Evolutionary conservation across 2,888 invertebrate species (phyloP), one percentile per base, ranked within the genome.

Genomic region (Ganaspis brasiliensis): DNA sequence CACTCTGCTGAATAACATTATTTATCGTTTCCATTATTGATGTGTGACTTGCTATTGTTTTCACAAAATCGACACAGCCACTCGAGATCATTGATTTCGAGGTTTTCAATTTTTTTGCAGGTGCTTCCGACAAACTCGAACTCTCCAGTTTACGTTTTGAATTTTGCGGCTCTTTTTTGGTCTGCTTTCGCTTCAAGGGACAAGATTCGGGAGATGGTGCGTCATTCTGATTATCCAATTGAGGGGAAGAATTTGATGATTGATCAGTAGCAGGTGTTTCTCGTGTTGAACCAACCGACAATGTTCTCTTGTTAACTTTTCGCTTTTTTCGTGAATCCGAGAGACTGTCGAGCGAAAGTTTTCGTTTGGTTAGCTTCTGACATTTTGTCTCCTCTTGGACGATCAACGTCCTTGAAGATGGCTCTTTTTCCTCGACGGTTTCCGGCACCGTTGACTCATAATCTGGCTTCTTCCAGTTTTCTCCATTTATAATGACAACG

Each of bases 311-410:
- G 90, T 81, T 92, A 87, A 86, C 90, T 90, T 87, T 89, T 75
- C 84, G 86, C 79, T 82, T 24, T 76, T 75, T 9, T 0, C 78
- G 2, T 72, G 61, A n/a, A 71, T 74, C 87, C 92, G 73, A 91
- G 77, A 83, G 90, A 83, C 90, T 93, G 74, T 91, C 91, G 61
- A 92, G 82, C 0, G 93, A 92, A 37, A 92, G 85, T 85, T 93
- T 93, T 75, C 93, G 87, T 82, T 93, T 93, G 86, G 92, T 92
- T 16, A 93, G 91, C 85, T 94, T 94, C 83, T 93, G 92, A 57
- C 93, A 92, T 84, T 93, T 94, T 75, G 93, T 92, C 59, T 93
- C 73, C 31, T 79, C 73, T 37, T 67, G 12, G 74, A 78, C 56
- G 26, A 40, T 67, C 45, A 45, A 45, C 45, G n/a, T 67, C n/a